Conservation (phyloP, 2,797 vertebrate genomes). For the Acanthiza pusilla region DNA sequence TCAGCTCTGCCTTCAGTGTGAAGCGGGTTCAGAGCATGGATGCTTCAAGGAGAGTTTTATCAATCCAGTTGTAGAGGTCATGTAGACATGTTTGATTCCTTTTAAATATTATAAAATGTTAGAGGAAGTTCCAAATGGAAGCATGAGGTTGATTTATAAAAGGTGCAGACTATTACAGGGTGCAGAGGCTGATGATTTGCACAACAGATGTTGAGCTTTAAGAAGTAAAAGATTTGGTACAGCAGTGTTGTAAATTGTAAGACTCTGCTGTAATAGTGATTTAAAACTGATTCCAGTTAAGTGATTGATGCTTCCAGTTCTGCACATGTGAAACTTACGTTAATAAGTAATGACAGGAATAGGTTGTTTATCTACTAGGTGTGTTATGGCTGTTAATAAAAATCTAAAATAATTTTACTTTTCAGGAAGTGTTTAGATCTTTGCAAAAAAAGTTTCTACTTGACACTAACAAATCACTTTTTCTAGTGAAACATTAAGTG, state of each 20-base stretch:
- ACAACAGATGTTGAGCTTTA: not conserved
- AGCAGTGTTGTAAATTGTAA: not conserved
- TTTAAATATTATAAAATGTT: not conserved
- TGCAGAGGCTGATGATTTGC: not conserved
- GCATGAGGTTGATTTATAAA: not conserved
- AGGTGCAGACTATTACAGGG: not conserved
- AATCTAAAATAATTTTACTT: conserved; percentile 15
- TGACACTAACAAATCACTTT: conserved; percentile 68
- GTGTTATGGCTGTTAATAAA: conserved; percentile 36
- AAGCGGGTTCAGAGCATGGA: not conserved
- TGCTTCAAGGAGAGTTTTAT: not conserved
- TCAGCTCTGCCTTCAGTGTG: not conserved
- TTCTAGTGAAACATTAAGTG: conserved; percentile 68
- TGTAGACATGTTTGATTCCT: not conserved
- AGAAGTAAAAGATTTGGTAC: not conserved
- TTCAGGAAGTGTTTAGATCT: conserved; percentile 11
- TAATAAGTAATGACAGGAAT: not conserved
- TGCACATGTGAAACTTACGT: not conserved
- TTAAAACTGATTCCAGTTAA: not conserved
- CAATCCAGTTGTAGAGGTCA: not conserved
- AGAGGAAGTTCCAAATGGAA: conserved; percentile 12
- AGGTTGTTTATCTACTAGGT: not conserved
- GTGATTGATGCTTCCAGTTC: not conserved
- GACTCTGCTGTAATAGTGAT: not conserved
- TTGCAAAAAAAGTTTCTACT: conserved; percentile 28